Conservation (phyloP, 2,113 vertebrate species). For the Miniopterus natalensis region DNA sequence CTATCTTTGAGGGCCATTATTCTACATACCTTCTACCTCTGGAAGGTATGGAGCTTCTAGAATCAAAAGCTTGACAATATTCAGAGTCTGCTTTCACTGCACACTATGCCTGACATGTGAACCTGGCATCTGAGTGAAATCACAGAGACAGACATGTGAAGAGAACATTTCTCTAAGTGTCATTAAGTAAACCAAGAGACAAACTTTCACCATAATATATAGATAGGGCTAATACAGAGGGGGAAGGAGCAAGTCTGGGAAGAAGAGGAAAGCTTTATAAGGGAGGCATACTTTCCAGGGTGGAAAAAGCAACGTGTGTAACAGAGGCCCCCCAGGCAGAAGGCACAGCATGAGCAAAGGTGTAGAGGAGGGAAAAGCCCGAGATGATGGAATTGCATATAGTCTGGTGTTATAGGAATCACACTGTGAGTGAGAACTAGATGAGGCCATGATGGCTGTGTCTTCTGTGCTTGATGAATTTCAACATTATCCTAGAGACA, state of each 20-base stretch:
- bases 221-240: not conserved
- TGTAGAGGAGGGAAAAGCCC: accelerated
- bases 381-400: accelerated
- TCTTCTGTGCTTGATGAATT: not conserved
- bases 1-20: not conserved
- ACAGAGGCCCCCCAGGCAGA: not conserved
- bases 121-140: not conserved
- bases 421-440: accelerated
- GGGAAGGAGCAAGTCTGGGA: not conserved
- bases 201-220: accelerated
- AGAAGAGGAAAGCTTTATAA: not conserved
- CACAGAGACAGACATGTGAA: not conserved
- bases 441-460: accelerated
- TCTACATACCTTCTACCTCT: not conserved
- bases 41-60: not conserved
- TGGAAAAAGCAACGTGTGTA: no score
- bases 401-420: accelerated
- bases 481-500: accelerated
- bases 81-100: not conserved
- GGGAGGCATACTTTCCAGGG: not conserved
- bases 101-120: accelerated
- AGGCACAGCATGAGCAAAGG: not conserved
- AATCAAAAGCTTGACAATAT: not conserved
- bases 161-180: not conserved
- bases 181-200: not conserved